These are phyloP conservation scores for Lepidurus couesii DNA, from an alignment of 1,140 invertebrate species.

Conservation along the genomic window DNA sequence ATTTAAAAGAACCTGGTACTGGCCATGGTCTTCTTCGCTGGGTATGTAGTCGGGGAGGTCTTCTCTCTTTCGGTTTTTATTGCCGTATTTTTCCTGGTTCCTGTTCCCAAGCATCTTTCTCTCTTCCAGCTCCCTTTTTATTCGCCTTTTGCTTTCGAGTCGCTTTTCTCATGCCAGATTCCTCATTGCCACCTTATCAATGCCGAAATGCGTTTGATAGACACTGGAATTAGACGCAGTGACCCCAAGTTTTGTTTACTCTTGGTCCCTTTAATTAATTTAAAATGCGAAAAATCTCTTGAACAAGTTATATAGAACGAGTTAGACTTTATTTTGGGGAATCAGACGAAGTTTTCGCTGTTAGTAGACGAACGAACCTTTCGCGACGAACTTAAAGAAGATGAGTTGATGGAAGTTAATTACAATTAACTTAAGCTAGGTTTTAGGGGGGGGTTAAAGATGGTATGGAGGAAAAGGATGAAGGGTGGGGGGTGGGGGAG, in stretches of 20 bases:
- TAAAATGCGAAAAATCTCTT: no score
- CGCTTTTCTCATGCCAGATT: conserved; percentile 19
- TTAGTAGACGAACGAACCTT: no score
- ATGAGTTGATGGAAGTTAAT: no score
- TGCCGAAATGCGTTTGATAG: not conserved
- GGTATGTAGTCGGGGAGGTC: not conserved
- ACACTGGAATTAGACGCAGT: not conserved
- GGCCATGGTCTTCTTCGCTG: not conserved
- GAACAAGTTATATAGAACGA: no score
- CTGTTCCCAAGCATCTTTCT: not conserved
- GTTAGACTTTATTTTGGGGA: no score
- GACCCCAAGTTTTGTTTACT: not conserved
- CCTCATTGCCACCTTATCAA: conserved; percentile 25
- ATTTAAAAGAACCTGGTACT: not conserved
- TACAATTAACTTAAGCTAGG: no score
- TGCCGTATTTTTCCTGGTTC: not conserved
- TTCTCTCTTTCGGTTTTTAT: conserved; percentile 14
- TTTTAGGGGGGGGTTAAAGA: not conserved
- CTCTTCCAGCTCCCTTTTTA: not conserved
- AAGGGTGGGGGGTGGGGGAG: not conserved
- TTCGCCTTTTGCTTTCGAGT: not conserved
- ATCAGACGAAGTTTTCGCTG: no score
- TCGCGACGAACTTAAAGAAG: no score
- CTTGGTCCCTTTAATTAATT: no score
- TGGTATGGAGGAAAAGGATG: not conserved